Evolutionary conservation across 2,113 vertebrate species (phyloP).

Genomic region (Felis chaus): DNA sequence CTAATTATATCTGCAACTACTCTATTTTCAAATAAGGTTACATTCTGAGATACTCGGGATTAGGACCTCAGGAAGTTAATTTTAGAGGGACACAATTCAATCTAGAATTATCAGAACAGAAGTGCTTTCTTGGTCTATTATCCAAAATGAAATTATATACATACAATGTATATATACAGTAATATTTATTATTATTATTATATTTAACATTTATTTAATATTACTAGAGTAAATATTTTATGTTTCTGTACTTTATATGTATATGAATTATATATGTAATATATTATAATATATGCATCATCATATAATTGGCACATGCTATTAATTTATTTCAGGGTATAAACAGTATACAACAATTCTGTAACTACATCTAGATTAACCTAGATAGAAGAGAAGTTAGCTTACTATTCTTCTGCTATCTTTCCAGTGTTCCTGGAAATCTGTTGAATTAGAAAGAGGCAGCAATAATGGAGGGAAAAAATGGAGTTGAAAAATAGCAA

Average conservation of each 20-base stretch:
- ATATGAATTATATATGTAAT: not conserved
- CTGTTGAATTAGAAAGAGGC: slow-evolving; percentile 58
- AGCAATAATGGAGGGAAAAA: slow-evolving; percentile 58
- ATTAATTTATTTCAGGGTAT: not conserved
- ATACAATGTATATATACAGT: too few species aligned
- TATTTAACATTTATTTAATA: not conserved
- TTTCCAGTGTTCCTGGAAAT: slow-evolving; percentile 60
- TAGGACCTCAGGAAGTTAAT: not conserved
- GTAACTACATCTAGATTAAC: not conserved
- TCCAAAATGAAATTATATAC: not conserved
- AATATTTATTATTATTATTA: not conserved
- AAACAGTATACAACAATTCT: not conserved
- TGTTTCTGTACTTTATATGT: not conserved
- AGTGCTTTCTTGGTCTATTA: not conserved
- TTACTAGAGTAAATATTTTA: not conserved
- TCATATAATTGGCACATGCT: not conserved
- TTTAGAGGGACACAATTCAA: not conserved
- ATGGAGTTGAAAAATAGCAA: slow-evolving; percentile 65
- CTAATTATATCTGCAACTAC: not conserved
- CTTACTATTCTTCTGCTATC: not conserved
- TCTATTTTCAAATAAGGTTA: not conserved
- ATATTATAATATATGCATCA: not conserved
- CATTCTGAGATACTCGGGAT: not conserved
- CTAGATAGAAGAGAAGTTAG: not conserved
- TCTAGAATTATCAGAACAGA: not conserved